phyloP scores from a whole-genome alignment of 2,113 vertebrate genomes.

The Trichechus manatus region DNA sequence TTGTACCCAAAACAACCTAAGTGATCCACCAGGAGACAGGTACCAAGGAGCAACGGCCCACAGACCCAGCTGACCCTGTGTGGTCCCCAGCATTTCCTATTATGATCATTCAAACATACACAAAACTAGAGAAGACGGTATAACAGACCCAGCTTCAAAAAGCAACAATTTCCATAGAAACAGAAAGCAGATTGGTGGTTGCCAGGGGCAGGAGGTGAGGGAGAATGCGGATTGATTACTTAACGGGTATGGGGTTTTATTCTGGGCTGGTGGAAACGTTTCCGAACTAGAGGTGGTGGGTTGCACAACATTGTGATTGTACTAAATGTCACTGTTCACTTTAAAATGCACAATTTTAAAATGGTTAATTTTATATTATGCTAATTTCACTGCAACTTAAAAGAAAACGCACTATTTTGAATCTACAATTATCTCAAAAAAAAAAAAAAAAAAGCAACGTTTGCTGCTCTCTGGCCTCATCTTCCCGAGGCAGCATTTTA shows the following conservation, averaged over 20 bases:
- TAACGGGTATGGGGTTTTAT: background rate
- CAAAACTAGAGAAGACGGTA: background rate
- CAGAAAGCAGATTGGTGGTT: background rate
- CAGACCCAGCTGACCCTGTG: background rate
- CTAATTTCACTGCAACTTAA: background rate
- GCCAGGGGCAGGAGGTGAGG: background rate
- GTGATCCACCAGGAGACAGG: background rate
- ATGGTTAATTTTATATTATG: background rate
- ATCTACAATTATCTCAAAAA: background rate
- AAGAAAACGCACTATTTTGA: background rate
- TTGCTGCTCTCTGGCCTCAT: background rate
- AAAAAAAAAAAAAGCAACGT: background rate
- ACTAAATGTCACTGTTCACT: background rate
- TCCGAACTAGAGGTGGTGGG: background rate
- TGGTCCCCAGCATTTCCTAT: background rate
- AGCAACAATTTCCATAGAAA: background rate
- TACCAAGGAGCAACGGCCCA: too few species aligned
- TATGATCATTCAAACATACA: background rate
- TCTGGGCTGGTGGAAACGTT: background rate
- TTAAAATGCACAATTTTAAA: background rate
- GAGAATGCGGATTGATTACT: background rate
- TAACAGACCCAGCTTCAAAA: background rate
- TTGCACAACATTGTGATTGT: background rate
- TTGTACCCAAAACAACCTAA: too few species aligned
- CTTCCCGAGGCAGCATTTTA: background rate